Conservation (phyloP, 1,140 invertebrate species). For the Drosophila yakuba region DNA sequence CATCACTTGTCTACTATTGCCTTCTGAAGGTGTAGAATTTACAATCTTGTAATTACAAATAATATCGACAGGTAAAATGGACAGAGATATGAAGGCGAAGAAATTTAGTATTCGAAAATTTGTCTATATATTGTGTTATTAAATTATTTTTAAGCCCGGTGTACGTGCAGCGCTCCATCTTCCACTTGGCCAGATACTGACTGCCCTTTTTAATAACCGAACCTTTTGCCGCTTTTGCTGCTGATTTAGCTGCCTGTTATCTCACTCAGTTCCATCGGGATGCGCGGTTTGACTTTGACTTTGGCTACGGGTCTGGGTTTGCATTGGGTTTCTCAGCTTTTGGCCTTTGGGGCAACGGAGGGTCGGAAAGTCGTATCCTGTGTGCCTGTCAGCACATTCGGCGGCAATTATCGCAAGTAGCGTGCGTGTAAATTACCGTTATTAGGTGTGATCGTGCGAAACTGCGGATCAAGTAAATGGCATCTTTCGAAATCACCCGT, state of each 20-base stretch:
- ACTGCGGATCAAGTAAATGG: slow-evolving; percentile 2
- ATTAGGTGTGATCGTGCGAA: slow-evolving; percentile 84
- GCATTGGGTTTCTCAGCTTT: slow-evolving; percentile 11
- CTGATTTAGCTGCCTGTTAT: slow-evolving; percentile 60
- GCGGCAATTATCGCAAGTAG: slow-evolving; percentile 68
- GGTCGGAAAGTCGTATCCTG: slow-evolving; percentile 55
- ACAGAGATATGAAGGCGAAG: too few relatives aligned
- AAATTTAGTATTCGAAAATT: too few relatives aligned
- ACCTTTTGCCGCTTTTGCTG: slow-evolving; percentile 35
- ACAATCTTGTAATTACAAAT: too few relatives aligned
- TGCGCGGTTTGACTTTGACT: slow-evolving; percentile 53
- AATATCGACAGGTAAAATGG: too few relatives aligned
- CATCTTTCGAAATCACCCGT: slow-evolving; percentile 17
- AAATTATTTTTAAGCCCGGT: slow-evolving; percentile 5
- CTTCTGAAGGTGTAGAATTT: too few relatives aligned
- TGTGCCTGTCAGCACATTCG: slow-evolving; percentile 56
- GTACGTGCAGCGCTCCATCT: slow-evolving; percentile 5
- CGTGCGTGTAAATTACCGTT: slow-evolving; percentile 84
- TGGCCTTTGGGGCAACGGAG: slow-evolving; percentile 23
- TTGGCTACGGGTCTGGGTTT: slow-evolving; percentile 30
- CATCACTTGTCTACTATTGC: too few relatives aligned
- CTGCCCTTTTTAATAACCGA: slow-evolving; percentile 78
- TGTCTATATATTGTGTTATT: not conserved
- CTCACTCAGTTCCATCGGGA: slow-evolving; percentile 75
- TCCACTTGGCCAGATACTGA: slow-evolving; percentile 30